These are phyloP conservation scores for Pterois miles DNA, from an alignment of 2,797 vertebrate species.

Conservation along the genomic window DNA sequence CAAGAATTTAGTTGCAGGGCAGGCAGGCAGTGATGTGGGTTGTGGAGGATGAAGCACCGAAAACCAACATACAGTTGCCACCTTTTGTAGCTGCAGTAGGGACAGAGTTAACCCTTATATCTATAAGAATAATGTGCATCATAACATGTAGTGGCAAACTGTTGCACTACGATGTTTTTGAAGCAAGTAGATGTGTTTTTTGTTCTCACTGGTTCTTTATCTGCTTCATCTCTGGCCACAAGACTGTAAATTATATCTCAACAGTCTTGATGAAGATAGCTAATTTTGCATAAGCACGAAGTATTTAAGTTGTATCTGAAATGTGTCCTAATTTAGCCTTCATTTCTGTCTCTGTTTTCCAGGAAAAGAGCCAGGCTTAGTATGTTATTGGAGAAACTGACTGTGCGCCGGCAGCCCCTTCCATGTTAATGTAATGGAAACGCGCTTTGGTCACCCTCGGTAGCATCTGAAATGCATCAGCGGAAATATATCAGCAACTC, in stretches of 20 bases:
- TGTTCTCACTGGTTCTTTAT: background rate
- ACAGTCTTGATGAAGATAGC: background rate
- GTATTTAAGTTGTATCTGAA: background rate
- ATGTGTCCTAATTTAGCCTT: constrained; percentile 32
- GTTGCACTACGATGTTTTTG: background rate
- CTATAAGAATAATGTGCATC: background rate
- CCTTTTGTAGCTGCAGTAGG: constrained; percentile 35
- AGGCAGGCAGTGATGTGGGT: constrained; percentile 53
- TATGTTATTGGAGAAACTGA: constrained; percentile 69
- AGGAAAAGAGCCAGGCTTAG: constrained; percentile 53
- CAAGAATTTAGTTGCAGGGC: constrained; percentile 67
- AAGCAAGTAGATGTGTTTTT: background rate
- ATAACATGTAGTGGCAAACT: background rate
- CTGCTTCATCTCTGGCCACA: background rate
- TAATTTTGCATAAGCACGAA: background rate
- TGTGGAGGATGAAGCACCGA: constrained; percentile 51
- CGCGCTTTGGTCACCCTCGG: constrained; percentile 37
- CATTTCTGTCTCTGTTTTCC: constrained; percentile 64
- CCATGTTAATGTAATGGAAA: constrained; percentile 76
- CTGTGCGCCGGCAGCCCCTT: constrained; percentile 49
- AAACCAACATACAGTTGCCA: constrained; percentile 19
- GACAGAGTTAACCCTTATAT: constrained; percentile 4
- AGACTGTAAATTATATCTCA: background rate
- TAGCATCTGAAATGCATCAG: constrained; percentile 71
- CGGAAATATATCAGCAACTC: constrained; percentile 64